Evolutionary conservation across 92 coral and sea anemone genomes (phyloP), one percentile per base, ranked within the genome.

Genomic region (Parazoanthus swiftii): DNA sequence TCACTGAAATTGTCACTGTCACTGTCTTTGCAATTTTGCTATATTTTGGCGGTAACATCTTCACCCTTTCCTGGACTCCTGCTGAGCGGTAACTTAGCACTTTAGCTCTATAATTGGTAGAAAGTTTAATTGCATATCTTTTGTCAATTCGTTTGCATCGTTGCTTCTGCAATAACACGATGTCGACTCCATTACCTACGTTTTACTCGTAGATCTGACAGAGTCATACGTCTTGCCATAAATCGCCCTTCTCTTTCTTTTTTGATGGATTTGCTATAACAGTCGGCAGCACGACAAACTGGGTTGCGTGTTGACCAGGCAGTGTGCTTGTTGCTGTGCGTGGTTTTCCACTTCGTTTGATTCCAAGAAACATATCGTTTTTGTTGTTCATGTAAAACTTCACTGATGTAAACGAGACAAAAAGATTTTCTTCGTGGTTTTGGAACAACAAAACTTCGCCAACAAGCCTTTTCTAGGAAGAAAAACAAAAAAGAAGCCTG

Each of bases 251-350:
- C 33, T 14, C 26, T 59, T 37, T 18, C 33, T 81, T 59, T 14
- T 20, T 13, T 20, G 85, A 81, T n/a, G 20, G 21, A 10, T 48
- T 29, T 21, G 59, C 20, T 29, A 18, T n/a, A 9, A 4, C 20
- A 2, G 48, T 35, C 0, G 73, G 73, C 3, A 81, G 33, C 21
- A 59, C 85, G 0, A 81, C 72, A 37, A 90, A 50, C 75, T 90
- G 92, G n/a, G 92, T 90, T 13, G 92, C 88, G 44, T 86, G 86
- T 37, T 90, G 92, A 1, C 92, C 92, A 15, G 92, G 92, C 0
- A 70, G 81, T 3, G 89, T 90, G 25, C 86, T 88, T 4, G 83
- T 85, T 20, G 92, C 89, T 4, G 84, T 72, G 29, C 88, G 88
- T 11, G 82, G 74, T 18, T 25, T 42, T 6, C 92, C 92, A 25